Evolutionary conservation across 2,797 vertebrate genomes (phyloP), one percentile per base, ranked within the genome.

Genomic region (Synaphobranchus kaupii): DNA sequence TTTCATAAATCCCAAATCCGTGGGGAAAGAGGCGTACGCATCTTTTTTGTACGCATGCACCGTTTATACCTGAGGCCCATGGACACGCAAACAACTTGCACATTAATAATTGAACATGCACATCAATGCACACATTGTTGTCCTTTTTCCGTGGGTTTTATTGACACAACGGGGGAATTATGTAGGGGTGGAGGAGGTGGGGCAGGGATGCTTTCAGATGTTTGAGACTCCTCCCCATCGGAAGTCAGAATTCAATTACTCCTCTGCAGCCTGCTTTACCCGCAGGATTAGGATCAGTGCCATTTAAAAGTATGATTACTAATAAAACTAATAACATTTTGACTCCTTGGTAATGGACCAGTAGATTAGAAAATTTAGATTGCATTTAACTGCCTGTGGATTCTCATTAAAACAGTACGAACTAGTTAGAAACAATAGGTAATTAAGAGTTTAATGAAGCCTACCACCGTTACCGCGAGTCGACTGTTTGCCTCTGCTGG

Each of bases 361-460:
- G 94, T 96, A 96, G 96, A 96, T 96, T 96, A 96, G 95, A 96
- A 96, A 96, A 96, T 96, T 95, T 95, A 95, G 94, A 96, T 96
- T 96, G 95, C 94, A 96, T 94, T 95, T 94, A 96, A 96, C 95
- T 94, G 95, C 95, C 94, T 95, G 95, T 97, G 96, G 97, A 98
- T 98, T 97, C 97, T 99, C 98, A 98, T 99, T 98, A 99, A 97
- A 99, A 98, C 97, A 97, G 97, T 97, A 98, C 97, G 97, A 98
- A 98, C 97, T 98, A 97, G 97, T 98, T 97, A 98, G 97, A 98
- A 98, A 97, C 97, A 97, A 98, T 98, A 97, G 97, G 97, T 98
- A 98, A 99, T 99, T 99, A 99, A 97, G 97, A 97, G 97, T 97
- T 97, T 98, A 98, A 98, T 99, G 98, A 98, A 98, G 97, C 98